Evolutionary conservation across 2,113 vertebrate species (phyloP).

Genomic region (Cyphomyrus plagiostoma): DNA sequence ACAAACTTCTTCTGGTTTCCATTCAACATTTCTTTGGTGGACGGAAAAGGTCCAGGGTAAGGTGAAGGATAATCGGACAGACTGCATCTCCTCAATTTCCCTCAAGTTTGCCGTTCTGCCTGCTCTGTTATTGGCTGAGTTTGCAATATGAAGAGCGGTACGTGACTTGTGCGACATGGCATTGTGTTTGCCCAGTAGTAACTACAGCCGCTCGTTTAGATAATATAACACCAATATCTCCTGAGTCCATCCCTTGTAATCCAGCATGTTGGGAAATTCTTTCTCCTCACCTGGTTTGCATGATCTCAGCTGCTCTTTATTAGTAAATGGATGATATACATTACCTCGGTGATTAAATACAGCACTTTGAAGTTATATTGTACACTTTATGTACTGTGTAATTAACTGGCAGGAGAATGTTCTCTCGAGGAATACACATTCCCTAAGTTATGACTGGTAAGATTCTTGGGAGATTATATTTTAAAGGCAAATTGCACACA

Average conservation of each 20-base stretch:
- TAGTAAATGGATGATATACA: neutral
- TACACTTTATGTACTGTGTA: neutral
- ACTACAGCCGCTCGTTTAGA: neutral
- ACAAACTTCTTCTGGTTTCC: neutral
- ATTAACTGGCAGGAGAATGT: constrained; percentile 4
- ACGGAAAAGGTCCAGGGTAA: neutral
- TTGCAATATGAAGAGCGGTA: neutral
- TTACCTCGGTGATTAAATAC: neutral
- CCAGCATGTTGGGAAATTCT: neutral
- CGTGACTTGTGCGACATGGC: neutral
- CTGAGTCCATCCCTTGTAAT: neutral
- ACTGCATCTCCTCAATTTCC: neutral
- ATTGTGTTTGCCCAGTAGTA: neutral
- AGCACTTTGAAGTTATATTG: neutral
- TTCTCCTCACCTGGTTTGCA: neutral
- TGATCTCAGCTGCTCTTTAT: neutral
- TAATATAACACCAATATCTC: neutral
- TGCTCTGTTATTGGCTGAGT: neutral
- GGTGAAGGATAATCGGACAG: neutral
- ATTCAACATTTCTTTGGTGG: neutral
- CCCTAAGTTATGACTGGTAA: neutral
- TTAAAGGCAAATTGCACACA: neutral
- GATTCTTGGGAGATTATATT: neutral
- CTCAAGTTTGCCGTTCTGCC: neutral
- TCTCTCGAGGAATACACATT: neutral